These are phyloP conservation scores for Harpegnathos saltator DNA, from an alignment of 1,140 invertebrate species.

Conservation along the genomic window DNA sequence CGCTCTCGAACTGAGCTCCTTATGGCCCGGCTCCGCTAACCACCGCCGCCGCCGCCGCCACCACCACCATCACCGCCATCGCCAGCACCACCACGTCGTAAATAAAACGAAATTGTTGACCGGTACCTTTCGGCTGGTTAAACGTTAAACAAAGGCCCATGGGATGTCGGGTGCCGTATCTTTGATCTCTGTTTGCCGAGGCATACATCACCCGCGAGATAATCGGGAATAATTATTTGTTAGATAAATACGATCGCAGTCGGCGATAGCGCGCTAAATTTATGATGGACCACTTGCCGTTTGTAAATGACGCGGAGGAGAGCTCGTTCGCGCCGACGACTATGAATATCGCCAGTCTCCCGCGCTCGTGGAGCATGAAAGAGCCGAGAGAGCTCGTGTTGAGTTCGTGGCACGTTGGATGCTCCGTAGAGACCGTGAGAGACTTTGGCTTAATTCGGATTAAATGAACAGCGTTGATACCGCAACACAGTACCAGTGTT, in stretches of 20 bases:
- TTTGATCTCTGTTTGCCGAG: slow-evolving; percentile 81
- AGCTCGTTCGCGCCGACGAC: slow-evolving; percentile 42
- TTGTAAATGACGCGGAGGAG: slow-evolving; percentile 70
- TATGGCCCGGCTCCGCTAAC: slow-evolving; percentile 4
- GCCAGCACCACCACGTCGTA: slow-evolving; percentile 76
- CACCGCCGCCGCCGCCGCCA: too few species aligned
- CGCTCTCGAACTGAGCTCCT: slow-evolving; percentile 10
- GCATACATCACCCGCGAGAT: slow-evolving; percentile 79
- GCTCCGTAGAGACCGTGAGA: neutral
- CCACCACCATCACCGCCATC: neutral
- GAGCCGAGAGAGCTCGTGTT: slow-evolving; percentile 17
- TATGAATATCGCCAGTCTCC: slow-evolving; percentile 42
- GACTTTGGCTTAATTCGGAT: neutral
- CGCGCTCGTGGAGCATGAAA: slow-evolving; percentile 12
- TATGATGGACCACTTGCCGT: slow-evolving; percentile 76
- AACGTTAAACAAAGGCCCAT: slow-evolving; percentile 82
- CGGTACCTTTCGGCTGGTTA: slow-evolving; percentile 76
- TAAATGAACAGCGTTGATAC: neutral
- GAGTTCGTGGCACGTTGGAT: neutral
- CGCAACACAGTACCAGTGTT: neutral
- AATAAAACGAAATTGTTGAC: slow-evolving; percentile 84
- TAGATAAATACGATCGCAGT: slow-evolving; percentile 82
- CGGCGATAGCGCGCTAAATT: slow-evolving; percentile 79
- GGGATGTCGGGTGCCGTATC: slow-evolving; percentile 78
- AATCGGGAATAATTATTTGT: slow-evolving; percentile 84